Base-by-base conservation (phyloP, 2,113 vertebrate species). In the Eurypyga helias region DNA sequence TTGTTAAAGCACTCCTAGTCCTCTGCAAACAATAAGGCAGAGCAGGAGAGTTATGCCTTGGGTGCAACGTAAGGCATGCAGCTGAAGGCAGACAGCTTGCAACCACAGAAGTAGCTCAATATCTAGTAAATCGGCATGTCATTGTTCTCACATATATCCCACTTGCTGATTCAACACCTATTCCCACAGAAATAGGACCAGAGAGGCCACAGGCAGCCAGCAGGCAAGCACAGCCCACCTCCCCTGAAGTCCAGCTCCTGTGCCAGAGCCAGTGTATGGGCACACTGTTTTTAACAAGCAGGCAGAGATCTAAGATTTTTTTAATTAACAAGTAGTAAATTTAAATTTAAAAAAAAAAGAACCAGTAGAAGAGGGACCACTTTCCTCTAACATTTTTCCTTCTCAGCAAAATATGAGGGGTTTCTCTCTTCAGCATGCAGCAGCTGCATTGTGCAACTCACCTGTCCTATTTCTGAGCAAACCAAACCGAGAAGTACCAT, bases 121-220 rank as follows among this genome's bases (percentile, higher is more conserved):
- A 91, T 84, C 89, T 80, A 58, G 86, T 36, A 95, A 91, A 95
- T 92, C 95, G 96, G 96, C 96, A 96, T 55, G 75, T 80, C 64
- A 62, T 51, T 91, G 65, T 83, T 92, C 75, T 86, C 82, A 21
- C 71, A 60, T 67, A 93, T 79, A 90, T 58, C 82, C 69, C 71
- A 33, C 83, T 80, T 86, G 88, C 85, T 94, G 85, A 89, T 95
- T 85, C 87, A 92, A 95, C 88, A 54, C 46, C 85, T 88, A 82
- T 70, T 96, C 62, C 78, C 0, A 0, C 75, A 95, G 85, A 92
- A 88, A 80, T 11, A 51, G 82, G 58, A 95, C 54, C 66, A 73
- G 55, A 93, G 75, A 20, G 1, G 73, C 67, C 0, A 1, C 28
- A 0, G 5, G 70, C 52, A 91, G 55, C 13, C 64, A 62, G 78